Percentiles rank a stretch among this genome's conserved stretches.
These are phyloP conservation scores for Shinisaurus crocodilurus DNA, from an alignment of 2,113 vertebrate genomes.

Conservation along the genomic window DNA sequence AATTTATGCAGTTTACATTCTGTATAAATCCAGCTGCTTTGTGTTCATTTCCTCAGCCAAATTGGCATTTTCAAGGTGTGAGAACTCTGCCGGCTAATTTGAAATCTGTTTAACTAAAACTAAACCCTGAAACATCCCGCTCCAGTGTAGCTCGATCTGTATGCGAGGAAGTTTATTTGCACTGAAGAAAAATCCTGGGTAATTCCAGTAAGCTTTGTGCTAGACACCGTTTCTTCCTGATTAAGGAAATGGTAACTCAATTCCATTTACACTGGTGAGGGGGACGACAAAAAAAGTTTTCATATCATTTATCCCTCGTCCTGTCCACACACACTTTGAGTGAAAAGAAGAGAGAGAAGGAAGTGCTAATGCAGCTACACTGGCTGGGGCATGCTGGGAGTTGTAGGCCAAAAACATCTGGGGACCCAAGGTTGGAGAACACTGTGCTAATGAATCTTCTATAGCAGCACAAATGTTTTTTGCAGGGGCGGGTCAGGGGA, in stretches of 20 bases:
- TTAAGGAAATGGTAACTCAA: background rate
- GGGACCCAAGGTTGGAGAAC: no score
- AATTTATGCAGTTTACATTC: conserved; percentile 1
- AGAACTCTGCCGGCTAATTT: background rate
- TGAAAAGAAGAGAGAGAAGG: background rate
- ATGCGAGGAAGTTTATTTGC: background rate
- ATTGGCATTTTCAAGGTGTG: background rate
- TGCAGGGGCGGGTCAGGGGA: background rate
- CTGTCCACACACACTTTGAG: background rate
- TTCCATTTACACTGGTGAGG: background rate
- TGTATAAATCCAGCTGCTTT: conserved; percentile 2
- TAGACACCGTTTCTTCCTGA: background rate
- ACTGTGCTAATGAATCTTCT: background rate
- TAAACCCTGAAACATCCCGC: background rate
- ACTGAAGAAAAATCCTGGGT: background rate
- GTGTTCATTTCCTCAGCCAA: background rate
- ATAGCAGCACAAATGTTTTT: background rate
- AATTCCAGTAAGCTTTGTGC: background rate
- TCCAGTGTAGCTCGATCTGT: no score
- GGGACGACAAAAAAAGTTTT: background rate
- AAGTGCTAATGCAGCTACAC: no score
- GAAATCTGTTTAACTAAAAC: background rate
- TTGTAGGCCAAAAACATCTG: no score
- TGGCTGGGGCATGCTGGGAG: no score
- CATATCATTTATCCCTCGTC: background rate